Conservation (phyloP, 2,797 vertebrate species). For the Sebastes miniatus region DNA sequence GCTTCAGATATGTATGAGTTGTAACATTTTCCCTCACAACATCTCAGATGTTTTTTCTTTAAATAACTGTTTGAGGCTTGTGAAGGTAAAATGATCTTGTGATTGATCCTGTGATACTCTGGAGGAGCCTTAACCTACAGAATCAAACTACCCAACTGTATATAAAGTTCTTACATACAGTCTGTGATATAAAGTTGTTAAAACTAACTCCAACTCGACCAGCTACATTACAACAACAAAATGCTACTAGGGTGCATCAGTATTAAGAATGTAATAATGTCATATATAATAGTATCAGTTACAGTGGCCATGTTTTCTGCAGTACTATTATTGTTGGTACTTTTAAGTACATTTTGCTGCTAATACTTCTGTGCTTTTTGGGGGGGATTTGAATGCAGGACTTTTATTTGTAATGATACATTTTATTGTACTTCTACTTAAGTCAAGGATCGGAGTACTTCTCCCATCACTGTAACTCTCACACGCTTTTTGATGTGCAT, state of each 20-base stretch:
- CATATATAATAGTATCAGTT: not conserved
- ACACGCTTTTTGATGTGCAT: not conserved
- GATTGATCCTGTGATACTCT: not conserved
- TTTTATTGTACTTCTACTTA: not conserved
- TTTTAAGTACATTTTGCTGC: not conserved
- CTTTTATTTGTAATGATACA: not conserved
- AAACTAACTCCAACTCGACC: not conserved
- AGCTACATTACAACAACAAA: not conserved
- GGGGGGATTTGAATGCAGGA: not conserved
- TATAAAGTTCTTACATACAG: not conserved
- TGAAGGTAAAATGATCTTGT: not conserved
- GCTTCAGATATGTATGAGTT: not conserved
- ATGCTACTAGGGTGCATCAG: not conserved
- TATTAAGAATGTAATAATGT: not conserved
- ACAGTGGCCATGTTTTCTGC: not conserved
- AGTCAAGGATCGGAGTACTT: not conserved
- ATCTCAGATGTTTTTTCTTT: not conserved
- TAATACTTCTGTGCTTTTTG: not conserved
- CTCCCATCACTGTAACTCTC: not conserved
- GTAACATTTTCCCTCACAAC: not conserved
- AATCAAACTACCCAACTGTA: too few species aligned
- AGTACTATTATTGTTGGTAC: not conserved
- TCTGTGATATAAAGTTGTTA: not conserved
- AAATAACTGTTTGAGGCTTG: not conserved
- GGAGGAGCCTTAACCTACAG: not conserved